Evolutionary conservation across 2,113 vertebrate species (phyloP), one percentile per base, ranked within the genome.

Genomic region (Columbina picui): DNA sequence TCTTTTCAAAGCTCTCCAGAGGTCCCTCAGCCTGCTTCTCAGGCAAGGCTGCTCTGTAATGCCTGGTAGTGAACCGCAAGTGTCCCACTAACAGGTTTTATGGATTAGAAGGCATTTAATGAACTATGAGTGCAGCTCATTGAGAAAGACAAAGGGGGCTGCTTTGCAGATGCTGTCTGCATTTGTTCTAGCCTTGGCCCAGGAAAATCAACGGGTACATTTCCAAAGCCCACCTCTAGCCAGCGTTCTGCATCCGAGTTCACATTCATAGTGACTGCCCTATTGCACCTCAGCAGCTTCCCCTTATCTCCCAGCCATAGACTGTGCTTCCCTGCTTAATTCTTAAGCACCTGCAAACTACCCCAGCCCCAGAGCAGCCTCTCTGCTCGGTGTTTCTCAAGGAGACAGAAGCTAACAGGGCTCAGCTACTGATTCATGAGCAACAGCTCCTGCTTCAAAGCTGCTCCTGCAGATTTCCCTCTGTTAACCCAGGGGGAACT

Each of bases 271-370:
- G 14, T 5, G 14, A 10, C 32, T 19, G 8, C 14, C 36, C 50
- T 21, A 23, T 8, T 59, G 50, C 17, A 26, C 14, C 57, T 27
- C 69, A 34, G 52, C 52, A 30, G 25, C 43, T 41, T 34, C 5
- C 20, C 20, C 41, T 29, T 13, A 3, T 8, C 41, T 53, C 67
- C 36, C 70, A 8, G 5, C 18, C 16, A 1, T 0, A 27, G 0
- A 0, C 87, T 4, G 6, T 14, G 27, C 47, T 65, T 17, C 22
- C 39, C 41, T 50, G 41, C 32, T 29, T 13, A 8, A 11, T 7
- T 29, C 56, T 52, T 3, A 14, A 29, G n/a, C 49, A 14, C 50
- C 50, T 19, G 7, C 21, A 25, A 52, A 21, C 7, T 16, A 11
- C 5, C 45, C 50, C 63, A 7, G 39, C 9, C 32, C 23, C 56